Base-by-base conservation (phyloP, 2,797 vertebrate genomes). In the Heterohyrax brucei region DNA sequence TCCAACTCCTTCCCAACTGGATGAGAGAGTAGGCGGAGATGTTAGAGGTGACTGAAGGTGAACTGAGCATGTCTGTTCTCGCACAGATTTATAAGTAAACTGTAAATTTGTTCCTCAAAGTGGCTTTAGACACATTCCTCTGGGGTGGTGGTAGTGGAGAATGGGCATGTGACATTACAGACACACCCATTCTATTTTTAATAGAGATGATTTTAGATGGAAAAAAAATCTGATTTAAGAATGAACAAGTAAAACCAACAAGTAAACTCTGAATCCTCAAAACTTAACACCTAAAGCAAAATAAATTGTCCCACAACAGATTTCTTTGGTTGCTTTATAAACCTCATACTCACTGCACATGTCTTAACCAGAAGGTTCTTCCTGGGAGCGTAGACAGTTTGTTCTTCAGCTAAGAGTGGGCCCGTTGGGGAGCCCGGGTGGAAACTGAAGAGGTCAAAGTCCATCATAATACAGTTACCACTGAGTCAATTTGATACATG, bases 161-260 rank as follows among this genome's bases (percentile, higher is more conserved):
- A 80, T 79, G 68, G 62, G 59, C 75, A 1, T 50, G 5, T n/a
- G 75, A 50, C 70, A 89, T 53, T 72, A 24, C 28, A 79, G n/a
- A 68, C 82, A 39, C 39, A 39, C 39, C 39, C 39, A 39, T 39
- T 39, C 30, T 64, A 70, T 62, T 61, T 87, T 79, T 91, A 77
- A 39, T 72, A 70, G 64, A 59, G 61, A 91, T n/a, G 33, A 33
- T 86, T 96, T 78, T 39, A 50, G 39, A 39, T 28, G 28, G 44
- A 30, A 22, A 79, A 89, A 90, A n/a, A 19, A 12, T 78, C n/a
- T 62, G 59, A 85, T 86, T 93, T 86, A 94, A 80, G 48, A 90
- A 86, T 88, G 79, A 68, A 39, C 28, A 94, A 81, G 87, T 87
- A 86, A 95, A 97, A 56, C 10, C 50, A 91, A 70, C 48, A 78